Percentiles rank a stretch among this genome's conserved stretches.
Conservation (phyloP, 2,797 vertebrate genomes). For the Siniperca undulata region DNA sequence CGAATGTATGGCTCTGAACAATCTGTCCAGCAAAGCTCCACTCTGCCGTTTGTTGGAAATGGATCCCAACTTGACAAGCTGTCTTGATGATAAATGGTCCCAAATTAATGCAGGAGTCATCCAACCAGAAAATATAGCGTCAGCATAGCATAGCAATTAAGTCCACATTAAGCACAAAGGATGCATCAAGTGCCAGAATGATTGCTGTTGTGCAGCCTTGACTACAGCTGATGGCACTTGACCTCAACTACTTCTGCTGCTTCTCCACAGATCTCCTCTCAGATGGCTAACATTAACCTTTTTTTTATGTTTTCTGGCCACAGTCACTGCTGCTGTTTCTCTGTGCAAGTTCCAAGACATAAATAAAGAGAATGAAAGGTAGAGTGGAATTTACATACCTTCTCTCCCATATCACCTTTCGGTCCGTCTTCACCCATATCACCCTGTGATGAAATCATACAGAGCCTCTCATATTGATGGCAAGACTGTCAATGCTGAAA, state of each 20-base stretch:
- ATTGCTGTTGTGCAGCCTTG: slow-evolving; percentile 44
- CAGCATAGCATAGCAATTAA: slow-evolving; percentile 67
- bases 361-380: slow-evolving; percentile 49
- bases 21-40: slow-evolving; percentile 42
- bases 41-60: slow-evolving; percentile 56
- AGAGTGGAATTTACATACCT: slow-evolving; percentile 86
- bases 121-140: slow-evolving; percentile 63
- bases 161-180: slow-evolving; percentile 61
- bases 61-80: slow-evolving; percentile 68
- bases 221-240: slow-evolving; percentile 65
- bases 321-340: slow-evolving; percentile 37
- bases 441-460: slow-evolving; percentile 85
- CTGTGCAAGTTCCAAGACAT: slow-evolving; percentile 45
- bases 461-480: neutral
- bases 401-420: slow-evolving; percentile 93
- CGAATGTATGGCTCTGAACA: slow-evolving; percentile 53
- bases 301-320: slow-evolving; percentile 40
- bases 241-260: slow-evolving; percentile 42
- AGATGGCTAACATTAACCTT: slow-evolving; percentile 63
- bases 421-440: slow-evolving; percentile 92
- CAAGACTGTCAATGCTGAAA: slow-evolving; percentile 17
- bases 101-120: slow-evolving; percentile 74
- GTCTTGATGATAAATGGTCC: slow-evolving; percentile 81
- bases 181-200: slow-evolving; percentile 46
- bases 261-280: slow-evolving; percentile 55